Percentiles rank a stretch among this genome's conserved stretches.
These are phyloP conservation scores for Ariolimax columbianus DNA, from an alignment of 2,888 invertebrate genomes.

Conservation along the genomic window DNA sequence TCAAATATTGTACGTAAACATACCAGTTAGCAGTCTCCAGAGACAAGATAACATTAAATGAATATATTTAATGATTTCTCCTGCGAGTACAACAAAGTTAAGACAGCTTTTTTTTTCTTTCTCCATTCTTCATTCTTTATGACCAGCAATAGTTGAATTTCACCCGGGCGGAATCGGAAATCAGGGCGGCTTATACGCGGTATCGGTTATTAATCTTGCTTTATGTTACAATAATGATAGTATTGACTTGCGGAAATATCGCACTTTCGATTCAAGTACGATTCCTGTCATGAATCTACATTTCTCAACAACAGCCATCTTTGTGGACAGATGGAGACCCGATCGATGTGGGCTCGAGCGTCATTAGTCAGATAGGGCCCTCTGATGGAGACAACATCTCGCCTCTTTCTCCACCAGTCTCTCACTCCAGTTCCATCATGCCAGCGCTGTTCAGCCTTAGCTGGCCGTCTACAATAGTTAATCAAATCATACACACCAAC, in stretches of 20 bases:
- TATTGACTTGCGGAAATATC: neutral
- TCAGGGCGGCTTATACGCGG: neutral
- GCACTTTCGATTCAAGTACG: constrained; percentile 6
- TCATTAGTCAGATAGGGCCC: constrained; percentile 19
- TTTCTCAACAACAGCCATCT: constrained; percentile 22
- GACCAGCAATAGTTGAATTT: neutral
- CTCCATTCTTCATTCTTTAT: neutral
- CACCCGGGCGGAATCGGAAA: neutral
- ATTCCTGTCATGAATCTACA: constrained; percentile 22
- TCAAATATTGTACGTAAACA: neutral
- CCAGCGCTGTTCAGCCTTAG: neutral
- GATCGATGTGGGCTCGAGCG: constrained; percentile 18
- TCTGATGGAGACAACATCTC: neutral
- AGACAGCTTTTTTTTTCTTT: neutral
- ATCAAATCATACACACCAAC: too few relatives aligned
- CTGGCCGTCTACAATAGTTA: too few relatives aligned
- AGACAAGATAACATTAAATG: neutral
- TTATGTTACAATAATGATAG: neutral
- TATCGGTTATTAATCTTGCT: constrained; percentile 15
- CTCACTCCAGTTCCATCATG: neutral
- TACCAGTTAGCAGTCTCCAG: neutral
- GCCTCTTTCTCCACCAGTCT: neutral
- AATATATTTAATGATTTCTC: neutral
- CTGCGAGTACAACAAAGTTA: neutral
- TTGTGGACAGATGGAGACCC: constrained; percentile 14